A percentile compares a stretch with the other conserved stretches of the same genome.
Evolutionary conservation across 2,113 vertebrate genomes (phyloP).

Genomic region (Rhegmatorhina hoffmannsi): DNA sequence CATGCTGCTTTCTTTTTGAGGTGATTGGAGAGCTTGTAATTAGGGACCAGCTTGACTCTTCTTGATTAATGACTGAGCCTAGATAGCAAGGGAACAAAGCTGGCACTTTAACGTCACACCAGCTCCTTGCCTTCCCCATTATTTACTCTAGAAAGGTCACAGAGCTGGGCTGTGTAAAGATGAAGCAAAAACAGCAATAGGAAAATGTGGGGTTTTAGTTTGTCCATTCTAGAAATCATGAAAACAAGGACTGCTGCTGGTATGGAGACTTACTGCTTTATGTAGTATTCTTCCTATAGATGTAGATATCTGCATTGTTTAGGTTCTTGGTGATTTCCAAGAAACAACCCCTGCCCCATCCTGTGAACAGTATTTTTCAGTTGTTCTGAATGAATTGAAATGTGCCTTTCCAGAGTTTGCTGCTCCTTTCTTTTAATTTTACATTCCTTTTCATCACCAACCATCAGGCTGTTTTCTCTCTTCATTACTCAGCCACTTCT

Average conservation of each 20-base stretch:
- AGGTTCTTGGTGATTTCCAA: neutral
- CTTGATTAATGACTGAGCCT: constrained; percentile 32
- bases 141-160: neutral
- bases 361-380: neutral
- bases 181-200: neutral
- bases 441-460: neutral
- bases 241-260: neutral
- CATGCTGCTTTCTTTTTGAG: neutral
- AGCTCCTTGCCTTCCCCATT: neutral
- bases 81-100: constrained; percentile 2
- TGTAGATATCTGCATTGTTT: neutral
- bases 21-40: constrained; percentile 27
- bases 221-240: neutral
- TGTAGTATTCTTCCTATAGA: neutral
- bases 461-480: neutral
- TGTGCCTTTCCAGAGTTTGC: neutral
- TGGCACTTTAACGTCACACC: neutral
- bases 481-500: neutral
- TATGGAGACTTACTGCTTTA: neutral
- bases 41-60: constrained; percentile 12
- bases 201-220: neutral
- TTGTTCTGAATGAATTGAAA: neutral
- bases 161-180: neutral
- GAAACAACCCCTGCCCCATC: neutral
- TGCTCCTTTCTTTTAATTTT: neutral